Base-by-base conservation (phyloP, 1,140 invertebrate species). In the Drosophila sproati region DNA sequence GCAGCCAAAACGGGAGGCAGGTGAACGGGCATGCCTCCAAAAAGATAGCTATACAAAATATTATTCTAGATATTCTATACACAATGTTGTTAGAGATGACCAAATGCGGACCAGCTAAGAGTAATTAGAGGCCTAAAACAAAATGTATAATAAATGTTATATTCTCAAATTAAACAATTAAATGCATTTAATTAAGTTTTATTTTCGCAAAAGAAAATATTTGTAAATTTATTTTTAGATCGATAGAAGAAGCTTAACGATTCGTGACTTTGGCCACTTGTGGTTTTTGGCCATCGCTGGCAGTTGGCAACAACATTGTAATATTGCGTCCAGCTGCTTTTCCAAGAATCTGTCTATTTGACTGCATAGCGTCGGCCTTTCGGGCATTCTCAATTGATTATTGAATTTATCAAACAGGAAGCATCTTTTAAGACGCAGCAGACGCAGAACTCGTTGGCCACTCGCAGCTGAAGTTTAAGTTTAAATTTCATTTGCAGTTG, bases 401-500 rank as follows among this genome's bases (percentile, higher is more conserved):
- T 89, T 59, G 62, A 89, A 89, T 89, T 89, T 88, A 88, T 88
- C 85, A 88, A 89, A 88, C 85, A 88, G 85, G 83, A 88, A 88
- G 85, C 85, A 89, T 88, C 83, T 89, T 68, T 52, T 59, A 81
- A 62, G 75, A 77, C 71, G 71, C 74, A 73, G 60, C 47, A 66
- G 50, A 51, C 47, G 59, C 67, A 82, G 64, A 87, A 87, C 82
- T 77, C 43, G 82, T 82, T 69, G 69, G 51, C 10, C 43, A 64
- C 54, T 63, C 64, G 70, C 50, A 39, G 20, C 41, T 70, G 37
- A 50, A 52, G 68, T 56, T 59, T 47, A 66, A 37, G 34, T 34
- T 34, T 34, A 34, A 5, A 37, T 43, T 43, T 10, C 4, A 43
- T 4, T n/a, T 43, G 10, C 10, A 43, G 10, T 37, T 37, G 35